Evolutionary conservation across 1,140 invertebrate genomes (phyloP).

Genomic region (Saccostrea cuccullata): DNA sequence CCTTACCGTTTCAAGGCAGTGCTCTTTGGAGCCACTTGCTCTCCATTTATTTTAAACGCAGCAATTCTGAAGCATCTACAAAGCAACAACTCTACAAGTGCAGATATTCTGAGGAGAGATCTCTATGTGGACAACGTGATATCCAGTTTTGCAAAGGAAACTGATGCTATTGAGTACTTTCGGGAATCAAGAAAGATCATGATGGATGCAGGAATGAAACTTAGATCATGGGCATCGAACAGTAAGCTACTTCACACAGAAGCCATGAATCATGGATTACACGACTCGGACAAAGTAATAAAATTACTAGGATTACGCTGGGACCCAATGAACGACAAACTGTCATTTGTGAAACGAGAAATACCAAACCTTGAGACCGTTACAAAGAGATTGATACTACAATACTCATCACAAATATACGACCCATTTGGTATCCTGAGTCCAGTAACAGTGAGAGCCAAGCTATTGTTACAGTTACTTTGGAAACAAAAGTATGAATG

Average conservation of each 20-base stretch:
- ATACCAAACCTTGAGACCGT: neutral
- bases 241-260: too few species aligned
- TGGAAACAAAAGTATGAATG: too few species aligned
- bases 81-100: neutral
- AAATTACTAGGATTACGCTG: too few species aligned
- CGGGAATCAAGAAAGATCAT: too few species aligned
- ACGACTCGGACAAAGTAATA: too few species aligned
- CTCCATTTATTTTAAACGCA: slow-evolving; percentile 47
- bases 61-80: slow-evolving; percentile 29
- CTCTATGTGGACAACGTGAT: slow-evolving; percentile 42
- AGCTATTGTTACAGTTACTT: slow-evolving; percentile 67
- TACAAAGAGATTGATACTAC: slow-evolving; percentile 49
- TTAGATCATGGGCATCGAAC: too few species aligned
- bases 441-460: slow-evolving; percentile 74
- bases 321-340: too few species aligned
- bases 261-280: too few species aligned
- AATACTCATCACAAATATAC: slow-evolving; percentile 68
- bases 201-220: too few species aligned
- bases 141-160: slow-evolving; percentile 2
- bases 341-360: too few species aligned
- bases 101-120: slow-evolving; percentile 11
- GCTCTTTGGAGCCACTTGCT: slow-evolving; percentile 42
- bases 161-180: neutral
- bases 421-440: slow-evolving; percentile 79
- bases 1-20: slow-evolving; percentile 40